Evolutionary conservation across 1,140 invertebrate species (phyloP).

Genomic region (Gonatopus flavifemur): DNA sequence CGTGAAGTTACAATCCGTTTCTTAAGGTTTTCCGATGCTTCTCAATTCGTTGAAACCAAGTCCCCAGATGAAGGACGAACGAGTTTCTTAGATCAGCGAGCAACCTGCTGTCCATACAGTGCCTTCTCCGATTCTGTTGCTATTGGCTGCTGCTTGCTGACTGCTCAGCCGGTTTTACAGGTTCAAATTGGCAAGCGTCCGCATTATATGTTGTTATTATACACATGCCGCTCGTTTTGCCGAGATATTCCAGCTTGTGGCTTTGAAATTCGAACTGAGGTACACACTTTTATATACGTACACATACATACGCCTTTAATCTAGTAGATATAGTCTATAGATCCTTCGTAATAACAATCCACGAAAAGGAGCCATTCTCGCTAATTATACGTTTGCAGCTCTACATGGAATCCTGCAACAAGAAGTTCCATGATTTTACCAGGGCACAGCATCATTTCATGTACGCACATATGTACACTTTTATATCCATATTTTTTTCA

Average conservation of each 20-base stretch:
- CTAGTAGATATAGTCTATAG: too few species aligned
- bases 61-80: slow-evolving; percentile 31
- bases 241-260: slow-evolving; percentile 8
- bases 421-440: too few species aligned
- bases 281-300: too few species aligned
- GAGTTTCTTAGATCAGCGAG: slow-evolving; percentile 29
- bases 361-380: slow-evolving; percentile 6
- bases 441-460: too few species aligned
- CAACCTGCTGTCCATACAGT: slow-evolving; percentile 31
- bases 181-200: slow-evolving; percentile 31
- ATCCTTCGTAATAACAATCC: slow-evolving; percentile 1
- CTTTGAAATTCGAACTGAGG: slow-evolving; percentile 13
- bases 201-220: slow-evolving; percentile 22
- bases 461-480: too few species aligned
- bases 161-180: slow-evolving; percentile 37
- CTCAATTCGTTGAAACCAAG: slow-evolving; percentile 17
- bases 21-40: neutral
- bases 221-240: slow-evolving; percentile 22
- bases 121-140: neutral
- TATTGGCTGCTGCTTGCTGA: slow-evolving; percentile 8
- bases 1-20: too few species aligned
- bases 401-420: too few species aligned
- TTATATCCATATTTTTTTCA: too few species aligned
- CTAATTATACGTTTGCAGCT: slow-evolving; percentile 16
- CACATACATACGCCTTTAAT: too few species aligned